Conservation (phyloP, 2,888 invertebrate genomes). For the Lasioglossum pauxillum region DNA sequence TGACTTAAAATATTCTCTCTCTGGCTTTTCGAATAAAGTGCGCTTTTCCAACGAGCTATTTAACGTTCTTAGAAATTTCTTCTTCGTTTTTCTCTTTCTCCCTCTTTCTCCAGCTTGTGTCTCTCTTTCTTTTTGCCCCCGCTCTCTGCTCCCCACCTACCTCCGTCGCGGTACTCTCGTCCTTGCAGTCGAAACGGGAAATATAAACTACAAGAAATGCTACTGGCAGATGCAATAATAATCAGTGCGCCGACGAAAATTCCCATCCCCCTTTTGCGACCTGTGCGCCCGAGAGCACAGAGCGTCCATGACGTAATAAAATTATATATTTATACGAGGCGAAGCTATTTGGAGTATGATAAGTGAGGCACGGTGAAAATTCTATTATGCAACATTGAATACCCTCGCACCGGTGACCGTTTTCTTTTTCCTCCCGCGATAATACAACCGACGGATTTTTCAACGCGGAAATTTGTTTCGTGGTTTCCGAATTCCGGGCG, state of each 20-base stretch:
- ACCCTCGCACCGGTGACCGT: background rate
- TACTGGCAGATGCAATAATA: conserved; percentile 54
- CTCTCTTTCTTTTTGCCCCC: background rate
- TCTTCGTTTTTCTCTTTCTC: background rate
- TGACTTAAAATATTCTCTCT: conserved; percentile 60
- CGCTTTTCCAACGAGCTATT: conserved; percentile 36
- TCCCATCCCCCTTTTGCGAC: conserved; percentile 41
- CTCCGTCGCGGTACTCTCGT: background rate
- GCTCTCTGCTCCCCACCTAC: background rate
- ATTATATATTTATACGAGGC: conserved; percentile 64
- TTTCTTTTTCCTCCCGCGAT: background rate
- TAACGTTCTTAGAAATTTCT: conserved; percentile 46
- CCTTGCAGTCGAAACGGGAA: conserved; percentile 25
- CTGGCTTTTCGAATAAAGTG: conserved; percentile 48
- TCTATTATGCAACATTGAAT: conserved; percentile 53
- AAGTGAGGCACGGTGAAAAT: conserved; percentile 52
- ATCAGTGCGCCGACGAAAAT: conserved; percentile 61
- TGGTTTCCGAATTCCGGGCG: background rate
- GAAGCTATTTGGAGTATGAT: conserved; percentile 60
- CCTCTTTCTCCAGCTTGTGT: background rate
- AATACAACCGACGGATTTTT: background rate
- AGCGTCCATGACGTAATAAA: conserved; percentile 62
- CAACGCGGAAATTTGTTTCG: background rate
- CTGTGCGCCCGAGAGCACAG: conserved; percentile 39
- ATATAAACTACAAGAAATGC: conserved; percentile 51